Evolutionary conservation across 2,113 vertebrate species (phyloP).

Genomic region (Oncorhynchus tshawytscha): DNA sequence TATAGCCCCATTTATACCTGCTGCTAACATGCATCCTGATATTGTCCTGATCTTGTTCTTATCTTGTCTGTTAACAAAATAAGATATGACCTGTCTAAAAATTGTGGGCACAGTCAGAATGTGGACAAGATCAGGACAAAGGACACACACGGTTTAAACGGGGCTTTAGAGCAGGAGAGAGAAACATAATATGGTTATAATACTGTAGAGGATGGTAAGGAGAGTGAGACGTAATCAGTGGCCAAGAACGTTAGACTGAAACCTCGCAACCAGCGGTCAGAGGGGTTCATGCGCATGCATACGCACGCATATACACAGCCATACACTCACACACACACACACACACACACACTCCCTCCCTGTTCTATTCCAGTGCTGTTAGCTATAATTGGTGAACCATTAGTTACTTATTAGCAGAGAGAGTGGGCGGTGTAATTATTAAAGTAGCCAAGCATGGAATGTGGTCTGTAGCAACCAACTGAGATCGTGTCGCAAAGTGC

Average conservation of each 20-base stretch:
- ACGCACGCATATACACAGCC: neutral
- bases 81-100: no score
- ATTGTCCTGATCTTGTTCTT: no score
- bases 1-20: no score
- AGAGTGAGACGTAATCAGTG: neutral
- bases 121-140: no score
- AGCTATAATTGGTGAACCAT: neutral
- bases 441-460: constrained; percentile 31
- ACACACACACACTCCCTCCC: constrained; percentile 6
- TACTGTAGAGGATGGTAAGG: neutral
- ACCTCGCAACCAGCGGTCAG: neutral
- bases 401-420: neutral
- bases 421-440: constrained; percentile 29
- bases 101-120: neutral
- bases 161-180: neutral
- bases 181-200: neutral
- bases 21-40: no score
- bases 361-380: neutral
- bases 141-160: no score
- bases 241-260: neutral
- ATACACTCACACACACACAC: neutral
- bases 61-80: no score
- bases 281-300: neutral
- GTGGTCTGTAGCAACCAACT: neutral
- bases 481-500: neutral